A percentile compares a stretch with the other conserved stretches of the same genome.
These are phyloP conservation scores for Catharus fuscescens DNA, from an alignment of 2,113 vertebrate species.

Conservation along the genomic window DNA sequence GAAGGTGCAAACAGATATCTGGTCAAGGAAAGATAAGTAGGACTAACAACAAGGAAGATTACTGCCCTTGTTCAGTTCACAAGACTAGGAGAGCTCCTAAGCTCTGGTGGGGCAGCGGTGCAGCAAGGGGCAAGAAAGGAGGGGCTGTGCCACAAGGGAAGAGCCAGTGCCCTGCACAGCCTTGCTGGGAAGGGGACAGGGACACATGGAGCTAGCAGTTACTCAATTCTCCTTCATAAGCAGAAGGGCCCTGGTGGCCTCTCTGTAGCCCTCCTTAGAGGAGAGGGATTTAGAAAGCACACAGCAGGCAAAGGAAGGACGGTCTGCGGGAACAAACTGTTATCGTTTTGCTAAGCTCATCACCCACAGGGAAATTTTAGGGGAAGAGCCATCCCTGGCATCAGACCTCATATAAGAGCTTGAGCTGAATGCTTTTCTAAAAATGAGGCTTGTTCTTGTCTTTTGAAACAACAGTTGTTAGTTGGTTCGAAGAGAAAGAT, in stretches of 20 bases:
- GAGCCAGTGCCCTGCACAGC: not conserved
- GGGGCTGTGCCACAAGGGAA: not conserved
- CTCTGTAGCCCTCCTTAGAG: not conserved
- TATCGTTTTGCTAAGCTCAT: not conserved
- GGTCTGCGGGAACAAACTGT: not conserved
- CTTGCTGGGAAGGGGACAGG: not conserved
- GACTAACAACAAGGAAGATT: not conserved
- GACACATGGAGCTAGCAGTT: not conserved
- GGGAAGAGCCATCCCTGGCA: not conserved
- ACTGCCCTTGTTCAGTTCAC: not conserved
- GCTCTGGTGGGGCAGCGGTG: not conserved
- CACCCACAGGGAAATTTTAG: constrained; percentile 4
- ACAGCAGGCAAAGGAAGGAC: not conserved
- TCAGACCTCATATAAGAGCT: not conserved
- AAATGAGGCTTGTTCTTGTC: not conserved
- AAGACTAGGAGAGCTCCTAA: not conserved
- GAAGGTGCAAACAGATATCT: not conserved
- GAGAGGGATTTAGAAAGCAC: not conserved
- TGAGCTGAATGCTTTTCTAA: not conserved
- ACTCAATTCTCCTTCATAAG: not conserved
- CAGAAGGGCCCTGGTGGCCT: not conserved
- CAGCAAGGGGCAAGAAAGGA: not conserved
- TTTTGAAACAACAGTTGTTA: not conserved
- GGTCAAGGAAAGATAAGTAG: no score
- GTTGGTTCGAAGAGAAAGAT: not conserved